These are phyloP conservation scores for Melipona beecheii DNA, from an alignment of 2,888 invertebrate genomes.

Conservation along the genomic window DNA sequence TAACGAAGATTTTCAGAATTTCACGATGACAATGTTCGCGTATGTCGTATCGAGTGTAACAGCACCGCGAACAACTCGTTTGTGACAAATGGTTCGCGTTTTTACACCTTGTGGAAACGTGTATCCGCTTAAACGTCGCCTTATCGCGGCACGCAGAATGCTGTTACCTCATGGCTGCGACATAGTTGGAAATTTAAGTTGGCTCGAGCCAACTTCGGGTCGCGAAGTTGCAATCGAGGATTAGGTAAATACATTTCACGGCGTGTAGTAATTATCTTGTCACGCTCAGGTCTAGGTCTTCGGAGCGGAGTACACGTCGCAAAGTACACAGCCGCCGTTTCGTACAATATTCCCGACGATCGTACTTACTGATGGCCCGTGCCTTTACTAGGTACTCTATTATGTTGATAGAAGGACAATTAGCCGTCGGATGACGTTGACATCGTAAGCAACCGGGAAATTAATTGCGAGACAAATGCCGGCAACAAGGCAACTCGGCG, in stretches of 20 bases:
- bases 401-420: constrained; percentile 62
- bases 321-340: constrained; percentile 48
- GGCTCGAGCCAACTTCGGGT: not conserved
- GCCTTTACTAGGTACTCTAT: constrained; percentile 56
- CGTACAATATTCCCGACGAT: constrained; percentile 55
- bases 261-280: constrained; percentile 49
- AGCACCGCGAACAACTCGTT: too few species aligned
- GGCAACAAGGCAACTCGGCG: constrained; percentile 6
- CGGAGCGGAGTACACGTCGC: constrained; percentile 39
- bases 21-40: too few species aligned
- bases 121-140: too few species aligned
- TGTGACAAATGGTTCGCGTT: too few species aligned
- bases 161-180: too few species aligned
- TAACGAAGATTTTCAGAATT: too few species aligned
- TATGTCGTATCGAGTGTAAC: too few species aligned
- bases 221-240: constrained; percentile 31
- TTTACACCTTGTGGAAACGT: too few species aligned
- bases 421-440: constrained; percentile 48
- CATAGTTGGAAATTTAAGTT: not conserved
- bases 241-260: constrained; percentile 47
- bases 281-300: constrained; percentile 35
- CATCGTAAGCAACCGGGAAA: constrained; percentile 51
- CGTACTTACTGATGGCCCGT: constrained; percentile 54
- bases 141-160: too few species aligned
- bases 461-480: constrained; percentile 46